These are phyloP conservation scores for Ectemnius lituratus DNA, from an alignment of 2,888 invertebrate species.

Conservation along the genomic window DNA sequence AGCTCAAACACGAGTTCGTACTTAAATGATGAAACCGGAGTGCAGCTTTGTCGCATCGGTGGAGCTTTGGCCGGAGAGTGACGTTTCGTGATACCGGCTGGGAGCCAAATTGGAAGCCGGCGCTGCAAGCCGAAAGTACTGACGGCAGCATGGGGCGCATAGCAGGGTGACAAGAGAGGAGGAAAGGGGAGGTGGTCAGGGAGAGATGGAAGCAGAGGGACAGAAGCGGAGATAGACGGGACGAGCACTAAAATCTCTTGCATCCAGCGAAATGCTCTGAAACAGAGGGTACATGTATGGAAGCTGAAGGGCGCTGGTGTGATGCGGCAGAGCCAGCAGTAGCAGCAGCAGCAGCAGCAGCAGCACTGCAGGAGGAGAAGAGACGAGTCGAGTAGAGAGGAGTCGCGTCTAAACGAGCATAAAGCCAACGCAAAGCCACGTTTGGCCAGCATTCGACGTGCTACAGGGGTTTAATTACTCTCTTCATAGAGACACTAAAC, in stretches of 20 bases:
- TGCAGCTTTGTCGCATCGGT: slow-evolving; percentile 52
- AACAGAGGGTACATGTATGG: slow-evolving; percentile 28
- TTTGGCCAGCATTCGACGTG: slow-evolving; percentile 55
- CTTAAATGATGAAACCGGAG: slow-evolving; percentile 50
- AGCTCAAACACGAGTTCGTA: slow-evolving; percentile 36
- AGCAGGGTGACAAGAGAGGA: slow-evolving; percentile 5
- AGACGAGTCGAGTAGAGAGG: slow-evolving; percentile 28
- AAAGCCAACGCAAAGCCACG: slow-evolving; percentile 60
- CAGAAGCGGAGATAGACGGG: slow-evolving; percentile 14
- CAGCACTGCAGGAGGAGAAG: background rate
- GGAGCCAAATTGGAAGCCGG: slow-evolving; percentile 59
- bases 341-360: no score
- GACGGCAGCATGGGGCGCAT: slow-evolving; percentile 27
- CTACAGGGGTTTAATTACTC: slow-evolving; percentile 59
- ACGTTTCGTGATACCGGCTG: slow-evolving; percentile 37
- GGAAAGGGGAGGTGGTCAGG: background rate
- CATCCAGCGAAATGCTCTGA: slow-evolving; percentile 44
- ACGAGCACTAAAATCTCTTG: slow-evolving; percentile 51
- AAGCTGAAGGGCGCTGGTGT: slow-evolving; percentile 25
- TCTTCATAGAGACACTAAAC: slow-evolving; percentile 56
- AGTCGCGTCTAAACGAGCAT: slow-evolving; percentile 56
- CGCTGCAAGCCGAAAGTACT: slow-evolving; percentile 47
- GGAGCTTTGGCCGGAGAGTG: slow-evolving; percentile 34
- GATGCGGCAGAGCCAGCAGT: background rate
- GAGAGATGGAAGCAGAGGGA: slow-evolving; percentile 3